phyloP scores from a whole-genome alignment of 2,888 invertebrate species.

The Limnephilus rhombicus region DNA sequence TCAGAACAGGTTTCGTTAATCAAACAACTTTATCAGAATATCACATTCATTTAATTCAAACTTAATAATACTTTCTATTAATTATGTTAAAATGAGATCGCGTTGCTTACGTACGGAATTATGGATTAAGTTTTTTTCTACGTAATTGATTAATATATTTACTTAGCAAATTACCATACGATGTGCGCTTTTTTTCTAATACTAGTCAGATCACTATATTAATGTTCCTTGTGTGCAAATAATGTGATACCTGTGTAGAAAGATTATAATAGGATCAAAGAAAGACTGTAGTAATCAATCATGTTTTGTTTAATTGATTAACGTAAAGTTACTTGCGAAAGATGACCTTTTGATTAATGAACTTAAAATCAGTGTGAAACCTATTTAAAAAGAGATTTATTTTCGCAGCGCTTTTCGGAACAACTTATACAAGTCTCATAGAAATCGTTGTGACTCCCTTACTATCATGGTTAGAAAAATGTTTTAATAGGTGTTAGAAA shows the following conservation, averaged over 20 bases:
- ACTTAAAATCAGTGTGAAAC: not conserved
- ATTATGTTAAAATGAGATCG: not conserved
- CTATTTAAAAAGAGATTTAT: not conserved
- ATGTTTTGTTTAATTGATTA: not conserved
- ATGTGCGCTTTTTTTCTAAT: not conserved
- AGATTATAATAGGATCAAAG: not conserved
- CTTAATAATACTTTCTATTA: constrained; percentile 1
- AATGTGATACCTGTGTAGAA: not conserved
- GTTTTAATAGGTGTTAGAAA: too few species aligned
- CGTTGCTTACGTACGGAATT: not conserved
- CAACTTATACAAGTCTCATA: too few species aligned
- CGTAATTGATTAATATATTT: not conserved
- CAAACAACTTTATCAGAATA: not conserved
- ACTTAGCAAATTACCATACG: not conserved
- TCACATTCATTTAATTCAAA: not conserved
- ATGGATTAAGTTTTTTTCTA: not conserved
- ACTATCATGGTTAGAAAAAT: too few species aligned
- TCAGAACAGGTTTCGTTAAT: constrained; percentile 16
- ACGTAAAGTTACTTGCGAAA: not conserved
- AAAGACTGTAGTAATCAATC: not conserved
- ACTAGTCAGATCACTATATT: not conserved
- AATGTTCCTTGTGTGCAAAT: not conserved
- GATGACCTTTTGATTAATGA: not conserved
- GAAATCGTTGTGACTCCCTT: too few species aligned
- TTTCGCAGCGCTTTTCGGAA: not conserved